Base-by-base conservation (phyloP, 2,888 invertebrate species). In the Nebria salina region DNA sequence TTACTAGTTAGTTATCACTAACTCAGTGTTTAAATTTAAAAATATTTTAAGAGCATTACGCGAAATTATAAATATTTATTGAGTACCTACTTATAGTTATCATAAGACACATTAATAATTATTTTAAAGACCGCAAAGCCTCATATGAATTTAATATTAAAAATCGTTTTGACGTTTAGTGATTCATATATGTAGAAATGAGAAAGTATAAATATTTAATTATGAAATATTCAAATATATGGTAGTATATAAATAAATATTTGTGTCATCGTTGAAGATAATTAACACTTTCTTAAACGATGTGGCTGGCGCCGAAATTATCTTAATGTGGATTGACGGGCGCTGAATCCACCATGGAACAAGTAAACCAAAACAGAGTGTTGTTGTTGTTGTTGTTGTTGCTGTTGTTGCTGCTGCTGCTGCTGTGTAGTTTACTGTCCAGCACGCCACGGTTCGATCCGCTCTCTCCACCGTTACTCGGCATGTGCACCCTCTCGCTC, bases 401-500 rank as follows among this genome's bases (percentile, higher is more conserved):
- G 1, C 54, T 1, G 9, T 11, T 41, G 26, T 4, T 26, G 13
- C n/a, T 26, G 70, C 41, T 70, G n/a, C 34, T 72, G 72, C 26
- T 34, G 72, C 72, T 72, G 72, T 41, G 43, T 43, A 43, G 43
- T 43, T 43, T 43, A 43, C 43, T 43, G 43, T 43, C 43, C 43
- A 9, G 20, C 20, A 20, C 20, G 20, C 20, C 20, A 43, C 9
- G 43, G 54, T 54, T 34, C 5, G 54, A 8, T 13, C 8, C 54
- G 54, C 64, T 26, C 34, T 65, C 75, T 75, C 65, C 65, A 26
- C 75, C 77, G 72, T 82, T 83, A 83, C 85, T 85, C 83, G 83
- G 85, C 34, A 4, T 65, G 65, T 15, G 15, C 65, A 65, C 65
- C 65, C 15, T 7, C 65, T 15, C 54, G 66, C 66, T 65, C 65